Evolutionary conservation across 1,140 invertebrate genomes (phyloP), one percentile per base, ranked within the genome.

Genomic region (Frieseomelitta varia): DNA sequence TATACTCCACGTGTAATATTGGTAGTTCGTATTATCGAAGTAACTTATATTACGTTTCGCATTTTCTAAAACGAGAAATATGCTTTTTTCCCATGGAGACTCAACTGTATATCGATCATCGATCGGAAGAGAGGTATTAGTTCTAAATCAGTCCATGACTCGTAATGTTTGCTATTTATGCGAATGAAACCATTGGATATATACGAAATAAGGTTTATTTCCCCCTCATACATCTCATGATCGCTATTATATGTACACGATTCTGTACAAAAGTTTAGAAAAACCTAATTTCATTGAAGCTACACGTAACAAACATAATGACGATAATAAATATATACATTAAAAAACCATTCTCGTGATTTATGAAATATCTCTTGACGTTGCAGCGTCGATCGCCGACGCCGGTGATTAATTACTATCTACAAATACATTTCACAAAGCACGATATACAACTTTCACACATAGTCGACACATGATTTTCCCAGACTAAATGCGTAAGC

Each of bases 191-290:
- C 30, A 68, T 85, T 51, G 39, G 3, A 17, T 88, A 85, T 69
- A 86, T 89, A 91, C 73, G 84, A 90, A 91, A 91, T 79, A 90
- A 90, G 79, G 51, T 88, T 87, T 91, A 88, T 91, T 92, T 91
- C 63, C 77, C 11, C 27, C 39, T 68, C 53, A 85, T 85, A 87
- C 86, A 87, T 90, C 86, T 6, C 76, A 80, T 87, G 84, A 85
- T 86, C 47, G 55, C 79, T 88, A 79, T 79, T 61, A 21, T 89
- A 90, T 92, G 78, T 91, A 92, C 85, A 92, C 79, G 77, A 89
- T 90, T 91, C 84, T 93, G 91, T 92, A 91, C 90, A 93, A 93
- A 92, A 91, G 88, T 92, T 91, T 92, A 87, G 81, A n/a, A 71
- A 84, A 90, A 90, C 85, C 89, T 85, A 88, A 90, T 90, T 81